phyloP scores from a whole-genome alignment of 2,113 vertebrate species.

The Leptodactylus fuscus region DNA sequence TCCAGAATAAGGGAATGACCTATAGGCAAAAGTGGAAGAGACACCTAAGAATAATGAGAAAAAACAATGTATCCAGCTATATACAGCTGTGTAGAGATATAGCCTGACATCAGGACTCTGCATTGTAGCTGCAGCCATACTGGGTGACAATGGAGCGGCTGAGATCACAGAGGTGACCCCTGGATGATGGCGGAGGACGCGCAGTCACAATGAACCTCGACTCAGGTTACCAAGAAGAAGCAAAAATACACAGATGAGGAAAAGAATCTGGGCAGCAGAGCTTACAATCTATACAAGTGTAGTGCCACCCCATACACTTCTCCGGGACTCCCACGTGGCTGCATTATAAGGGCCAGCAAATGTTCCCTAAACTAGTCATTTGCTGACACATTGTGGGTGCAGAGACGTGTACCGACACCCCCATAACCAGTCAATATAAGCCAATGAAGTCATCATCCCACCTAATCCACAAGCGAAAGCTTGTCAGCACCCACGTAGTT shows the following conservation, averaged over 20 bases:
- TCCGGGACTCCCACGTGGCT: not conserved
- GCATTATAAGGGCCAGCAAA: no score
- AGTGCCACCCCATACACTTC: not conserved
- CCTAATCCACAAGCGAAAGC: slow-evolving; percentile 4
- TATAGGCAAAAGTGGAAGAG: not conserved
- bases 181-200: not conserved
- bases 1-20: not conserved
- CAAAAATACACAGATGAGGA: no score
- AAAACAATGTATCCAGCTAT: not conserved
- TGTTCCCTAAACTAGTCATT: no score
- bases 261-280: not conserved
- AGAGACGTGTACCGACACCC: not conserved
- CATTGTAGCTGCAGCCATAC: not conserved
- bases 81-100: not conserved
- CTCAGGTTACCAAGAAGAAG: not conserved
- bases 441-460: not conserved
- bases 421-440: not conserved
- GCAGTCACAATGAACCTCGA: not conserved
- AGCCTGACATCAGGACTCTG: not conserved
- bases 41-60: not conserved
- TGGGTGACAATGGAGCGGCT: no score
- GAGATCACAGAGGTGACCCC: not conserved
- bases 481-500: slow-evolving; percentile 5
- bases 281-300: not conserved
- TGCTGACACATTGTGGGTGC: not conserved